A percentile compares a stretch with the other conserved stretches of the same genome.
Conservation (phyloP, 2,888 invertebrate genomes). For the Aplocera efformata region DNA sequence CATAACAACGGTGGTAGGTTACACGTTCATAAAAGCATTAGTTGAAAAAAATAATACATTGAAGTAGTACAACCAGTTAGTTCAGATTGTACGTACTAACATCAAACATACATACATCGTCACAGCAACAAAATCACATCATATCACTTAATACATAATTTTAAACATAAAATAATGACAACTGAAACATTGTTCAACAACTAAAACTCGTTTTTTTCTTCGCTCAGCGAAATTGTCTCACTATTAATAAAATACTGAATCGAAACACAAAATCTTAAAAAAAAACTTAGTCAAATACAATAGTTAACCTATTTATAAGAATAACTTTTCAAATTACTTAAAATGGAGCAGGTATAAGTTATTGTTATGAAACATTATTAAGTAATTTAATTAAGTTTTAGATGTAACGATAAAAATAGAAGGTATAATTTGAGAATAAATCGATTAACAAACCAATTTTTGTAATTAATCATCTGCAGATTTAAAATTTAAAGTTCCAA, state of each 20-base stretch:
- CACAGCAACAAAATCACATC: slow-evolving; percentile 76
- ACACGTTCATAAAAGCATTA: slow-evolving; percentile 19
- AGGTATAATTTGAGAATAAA: slow-evolving; percentile 1
- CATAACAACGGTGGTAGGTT: slow-evolving; percentile 22
- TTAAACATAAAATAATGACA: slow-evolving; percentile 39
- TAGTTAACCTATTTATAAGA: slow-evolving; percentile 18
- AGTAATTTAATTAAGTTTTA: too few species aligned
- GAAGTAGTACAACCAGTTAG: slow-evolving; percentile 28
- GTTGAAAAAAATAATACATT: slow-evolving; percentile 11
- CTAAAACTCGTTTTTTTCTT: slow-evolving; percentile 46
- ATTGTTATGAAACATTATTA: not conserved
- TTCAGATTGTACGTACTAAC: slow-evolving; percentile 14
- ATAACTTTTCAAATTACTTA: not conserved
- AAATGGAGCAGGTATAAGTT: not conserved
- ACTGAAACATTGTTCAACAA: slow-evolving; percentile 44
- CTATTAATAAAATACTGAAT: slow-evolving; percentile 58
- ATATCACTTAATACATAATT: slow-evolving; percentile 60
- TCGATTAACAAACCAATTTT: too few species aligned
- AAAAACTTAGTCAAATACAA: slow-evolving; percentile 30
- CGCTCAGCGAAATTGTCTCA: slow-evolving; percentile 69
- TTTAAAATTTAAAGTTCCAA: too few species aligned
- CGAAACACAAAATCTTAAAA: slow-evolving; percentile 41
- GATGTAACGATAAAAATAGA: too few species aligned
- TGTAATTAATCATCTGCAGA: too few species aligned
- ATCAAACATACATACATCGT: slow-evolving; percentile 47